phyloP scores from a whole-genome alignment of 2,888 invertebrate genomes.

The Cetonia aurata region DNA sequence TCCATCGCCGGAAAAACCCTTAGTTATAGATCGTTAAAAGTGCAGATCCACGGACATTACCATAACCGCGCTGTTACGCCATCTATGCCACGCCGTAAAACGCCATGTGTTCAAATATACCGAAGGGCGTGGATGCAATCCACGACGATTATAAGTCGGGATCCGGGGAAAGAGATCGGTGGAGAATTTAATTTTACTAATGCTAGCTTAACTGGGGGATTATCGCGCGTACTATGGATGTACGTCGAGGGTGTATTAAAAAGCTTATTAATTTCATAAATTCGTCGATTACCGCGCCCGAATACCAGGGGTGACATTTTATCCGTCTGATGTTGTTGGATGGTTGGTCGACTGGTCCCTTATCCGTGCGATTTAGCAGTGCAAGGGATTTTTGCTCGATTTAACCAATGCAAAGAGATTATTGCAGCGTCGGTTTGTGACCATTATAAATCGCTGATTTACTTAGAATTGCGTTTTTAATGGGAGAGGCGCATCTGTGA shows the following conservation, averaged over 20 bases:
- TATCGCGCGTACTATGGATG: not conserved
- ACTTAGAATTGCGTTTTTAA: too few species aligned
- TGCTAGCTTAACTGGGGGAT: constrained; percentile 30
- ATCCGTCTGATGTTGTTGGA: not conserved
- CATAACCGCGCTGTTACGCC: constrained; percentile 2
- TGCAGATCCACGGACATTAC: constrained; percentile 7
- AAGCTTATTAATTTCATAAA: constrained; percentile 64
- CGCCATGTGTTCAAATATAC: constrained; percentile 7
- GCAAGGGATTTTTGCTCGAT: too few species aligned
- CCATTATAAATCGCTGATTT: too few species aligned
- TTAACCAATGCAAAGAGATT: too few species aligned
- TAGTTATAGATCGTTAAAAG: not conserved
- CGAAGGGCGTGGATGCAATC: constrained; percentile 2
- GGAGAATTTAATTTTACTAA: constrained; percentile 28
- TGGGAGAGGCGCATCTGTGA: too few species aligned
- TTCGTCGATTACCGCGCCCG: constrained; percentile 48
- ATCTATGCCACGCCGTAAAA: not conserved
- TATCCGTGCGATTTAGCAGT: too few species aligned
- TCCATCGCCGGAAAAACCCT: not conserved
- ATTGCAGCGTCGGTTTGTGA: too few species aligned
- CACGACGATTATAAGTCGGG: not conserved
- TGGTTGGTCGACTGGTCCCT: not conserved
- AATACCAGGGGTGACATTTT: constrained; percentile 6
- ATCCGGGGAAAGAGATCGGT: not conserved
- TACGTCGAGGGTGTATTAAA: constrained; percentile 52